These are phyloP conservation scores for Sphecodes monilicornis DNA, from an alignment of 2,888 invertebrate species.

Conservation along the genomic window DNA sequence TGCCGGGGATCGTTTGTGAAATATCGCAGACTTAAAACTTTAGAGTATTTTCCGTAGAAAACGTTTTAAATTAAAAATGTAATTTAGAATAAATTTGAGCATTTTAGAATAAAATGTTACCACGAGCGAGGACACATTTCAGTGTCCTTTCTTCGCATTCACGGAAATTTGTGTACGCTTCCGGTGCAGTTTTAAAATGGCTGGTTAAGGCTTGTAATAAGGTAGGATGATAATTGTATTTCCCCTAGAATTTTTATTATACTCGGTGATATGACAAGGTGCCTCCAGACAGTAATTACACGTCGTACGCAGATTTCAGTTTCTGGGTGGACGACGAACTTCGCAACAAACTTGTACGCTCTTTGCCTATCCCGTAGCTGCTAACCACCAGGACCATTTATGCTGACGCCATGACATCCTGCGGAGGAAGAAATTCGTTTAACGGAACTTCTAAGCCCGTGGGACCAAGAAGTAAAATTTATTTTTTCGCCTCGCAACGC, in stretches of 20 bases:
- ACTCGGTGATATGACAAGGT: conserved; percentile 47
- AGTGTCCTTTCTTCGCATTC: not conserved
- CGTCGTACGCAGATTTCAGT: conserved; percentile 55
- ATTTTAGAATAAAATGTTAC: not conserved
- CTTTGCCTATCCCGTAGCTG: conserved; percentile 43
- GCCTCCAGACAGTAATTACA: conserved; percentile 55
- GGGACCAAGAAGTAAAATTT: conserved; percentile 17
- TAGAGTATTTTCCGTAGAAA: not conserved
- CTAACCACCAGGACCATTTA: conserved; percentile 63
- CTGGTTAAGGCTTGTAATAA: conserved; percentile 39
- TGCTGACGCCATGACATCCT: conserved; percentile 44
- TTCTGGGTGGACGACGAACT: conserved; percentile 48
- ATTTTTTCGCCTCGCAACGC: not conserved
- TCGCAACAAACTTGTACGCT: conserved; percentile 58
- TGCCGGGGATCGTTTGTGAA: not conserved
- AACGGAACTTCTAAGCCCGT: conserved; percentile 28
- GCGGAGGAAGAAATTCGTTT: conserved; percentile 50
- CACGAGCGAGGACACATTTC: not conserved
- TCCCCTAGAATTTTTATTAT: conserved; percentile 49
- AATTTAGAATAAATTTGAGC: too few species aligned
- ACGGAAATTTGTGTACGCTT: conserved; percentile 24
- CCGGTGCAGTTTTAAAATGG: conserved; percentile 35
- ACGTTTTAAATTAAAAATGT: conserved; percentile 1
- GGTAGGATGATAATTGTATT: conserved; percentile 49
- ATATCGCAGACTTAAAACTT: not conserved